Evolutionary conservation across 2,888 invertebrate species (phyloP).

Genomic region (Gymnoscelis rufifasciata): DNA sequence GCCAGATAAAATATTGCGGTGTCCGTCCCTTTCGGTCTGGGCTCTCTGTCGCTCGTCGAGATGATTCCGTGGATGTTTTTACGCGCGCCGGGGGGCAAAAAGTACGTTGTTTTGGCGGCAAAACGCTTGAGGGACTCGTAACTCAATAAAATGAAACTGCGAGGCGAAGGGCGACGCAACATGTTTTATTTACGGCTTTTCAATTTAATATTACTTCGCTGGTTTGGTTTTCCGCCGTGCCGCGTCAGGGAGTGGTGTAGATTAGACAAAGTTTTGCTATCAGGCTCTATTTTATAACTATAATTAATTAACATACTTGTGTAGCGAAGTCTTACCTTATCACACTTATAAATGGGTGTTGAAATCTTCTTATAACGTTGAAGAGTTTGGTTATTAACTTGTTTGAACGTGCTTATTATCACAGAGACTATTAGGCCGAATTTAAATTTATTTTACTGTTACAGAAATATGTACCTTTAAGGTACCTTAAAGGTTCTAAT

Average conservation of each 20-base stretch:
- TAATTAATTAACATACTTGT: too few species aligned
- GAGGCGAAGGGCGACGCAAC: constrained; percentile 65
- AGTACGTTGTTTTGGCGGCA: constrained; percentile 79
- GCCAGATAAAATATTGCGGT: constrained; percentile 76
- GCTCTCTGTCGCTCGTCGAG: constrained; percentile 56
- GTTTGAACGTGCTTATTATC: too few species aligned
- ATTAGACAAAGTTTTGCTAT: background rate
- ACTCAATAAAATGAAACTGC: constrained; percentile 74
- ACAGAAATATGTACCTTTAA: too few species aligned
- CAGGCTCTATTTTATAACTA: too few species aligned
- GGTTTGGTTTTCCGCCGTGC: constrained; percentile 58
- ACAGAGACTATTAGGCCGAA: too few species aligned
- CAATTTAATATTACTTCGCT: constrained; percentile 57
- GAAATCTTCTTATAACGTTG: too few species aligned
- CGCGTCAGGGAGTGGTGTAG: constrained; percentile 37
- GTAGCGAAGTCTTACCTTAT: too few species aligned
- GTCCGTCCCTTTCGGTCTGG: constrained; percentile 66
- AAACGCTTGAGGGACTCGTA: constrained; percentile 76
- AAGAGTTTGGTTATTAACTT: too few species aligned
- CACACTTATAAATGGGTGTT: too few species aligned
- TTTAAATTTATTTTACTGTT: too few species aligned
- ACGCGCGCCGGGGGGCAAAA: constrained; percentile 77
- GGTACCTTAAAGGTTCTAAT: too few species aligned
- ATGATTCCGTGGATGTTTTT: constrained; percentile 70
- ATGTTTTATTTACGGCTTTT: constrained; percentile 78